Evolutionary conservation across 2,797 vertebrate species (phyloP).

Genomic region (Sebastolobus altivelis): DNA sequence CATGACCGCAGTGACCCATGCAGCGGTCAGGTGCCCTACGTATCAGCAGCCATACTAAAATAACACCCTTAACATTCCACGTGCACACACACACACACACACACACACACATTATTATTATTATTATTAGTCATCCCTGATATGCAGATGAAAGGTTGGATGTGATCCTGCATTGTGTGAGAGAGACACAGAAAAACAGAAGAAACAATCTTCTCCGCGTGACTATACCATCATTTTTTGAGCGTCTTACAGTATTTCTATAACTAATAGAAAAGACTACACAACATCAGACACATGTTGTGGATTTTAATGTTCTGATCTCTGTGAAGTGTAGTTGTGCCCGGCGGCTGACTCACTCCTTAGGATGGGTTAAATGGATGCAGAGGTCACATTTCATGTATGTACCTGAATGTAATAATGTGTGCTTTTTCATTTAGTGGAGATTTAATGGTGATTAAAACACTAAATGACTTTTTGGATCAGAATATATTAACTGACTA

Average conservation of each 20-base stretch:
- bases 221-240: neutral
- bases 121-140: neutral
- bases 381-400: too few species aligned
- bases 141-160: neutral
- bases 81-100: neutral
- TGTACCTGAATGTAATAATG: too few species aligned
- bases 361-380: too few species aligned
- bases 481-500: too few species aligned
- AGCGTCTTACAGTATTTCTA: neutral
- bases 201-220: neutral
- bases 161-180: neutral
- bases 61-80: conserved; percentile 47
- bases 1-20: conserved; percentile 23
- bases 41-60: conserved; percentile 54
- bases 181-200: neutral
- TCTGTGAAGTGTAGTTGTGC: neutral
- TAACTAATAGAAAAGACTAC: neutral
- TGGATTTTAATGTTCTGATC: neutral
- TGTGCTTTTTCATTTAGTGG: too few species aligned
- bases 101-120: neutral
- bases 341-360: too few species aligned
- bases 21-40: conserved; percentile 7
- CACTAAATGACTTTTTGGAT: too few species aligned
- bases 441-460: too few species aligned
- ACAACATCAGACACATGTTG: neutral